Evolutionary conservation across 2,797 vertebrate species (phyloP).

Genomic region (Fistularia commersonii): DNA sequence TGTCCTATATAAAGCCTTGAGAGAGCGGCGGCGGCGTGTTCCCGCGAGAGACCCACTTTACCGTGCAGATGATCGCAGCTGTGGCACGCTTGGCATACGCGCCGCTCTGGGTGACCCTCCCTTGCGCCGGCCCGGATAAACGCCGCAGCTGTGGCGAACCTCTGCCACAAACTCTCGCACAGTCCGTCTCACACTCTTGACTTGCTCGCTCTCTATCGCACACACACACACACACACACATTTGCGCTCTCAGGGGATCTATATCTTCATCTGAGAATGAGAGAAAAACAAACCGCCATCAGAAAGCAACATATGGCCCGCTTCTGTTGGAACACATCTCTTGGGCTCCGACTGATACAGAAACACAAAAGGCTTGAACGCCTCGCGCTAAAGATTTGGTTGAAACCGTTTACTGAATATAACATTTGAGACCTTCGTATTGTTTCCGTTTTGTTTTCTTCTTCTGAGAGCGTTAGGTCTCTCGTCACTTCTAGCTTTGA

Average conservation of each 20-base stretch:
- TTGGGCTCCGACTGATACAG: constrained; percentile 33
- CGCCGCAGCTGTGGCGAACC: constrained; percentile 56
- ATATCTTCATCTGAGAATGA: constrained; percentile 50
- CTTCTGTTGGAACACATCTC: constrained; percentile 48
- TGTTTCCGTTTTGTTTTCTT: too few species aligned
- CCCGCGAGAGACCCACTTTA: constrained; percentile 30
- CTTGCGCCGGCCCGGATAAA: constrained; percentile 37
- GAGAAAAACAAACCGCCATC: constrained; percentile 59
- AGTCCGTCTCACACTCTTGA: constrained; percentile 11
- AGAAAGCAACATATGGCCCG: constrained; percentile 56
- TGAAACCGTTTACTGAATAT: too few species aligned
- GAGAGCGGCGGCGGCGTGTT: constrained; percentile 9
- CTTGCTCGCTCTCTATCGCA: not conserved
- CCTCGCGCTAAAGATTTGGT: not conserved
- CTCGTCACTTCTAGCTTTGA: too few species aligned
- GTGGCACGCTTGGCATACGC: constrained; percentile 35
- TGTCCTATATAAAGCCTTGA: constrained; percentile 11
- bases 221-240: constrained; percentile 20
- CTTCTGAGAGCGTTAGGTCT: too few species aligned
- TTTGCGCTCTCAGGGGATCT: constrained; percentile 37
- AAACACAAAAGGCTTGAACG: constrained; percentile 20
- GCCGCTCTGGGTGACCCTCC: constrained; percentile 55
- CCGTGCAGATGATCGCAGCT: constrained; percentile 59
- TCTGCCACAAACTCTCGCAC: constrained; percentile 27
- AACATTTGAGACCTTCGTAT: too few species aligned